Conservation (phyloP, 2,888 invertebrate species). For the Myopa testacea region DNA sequence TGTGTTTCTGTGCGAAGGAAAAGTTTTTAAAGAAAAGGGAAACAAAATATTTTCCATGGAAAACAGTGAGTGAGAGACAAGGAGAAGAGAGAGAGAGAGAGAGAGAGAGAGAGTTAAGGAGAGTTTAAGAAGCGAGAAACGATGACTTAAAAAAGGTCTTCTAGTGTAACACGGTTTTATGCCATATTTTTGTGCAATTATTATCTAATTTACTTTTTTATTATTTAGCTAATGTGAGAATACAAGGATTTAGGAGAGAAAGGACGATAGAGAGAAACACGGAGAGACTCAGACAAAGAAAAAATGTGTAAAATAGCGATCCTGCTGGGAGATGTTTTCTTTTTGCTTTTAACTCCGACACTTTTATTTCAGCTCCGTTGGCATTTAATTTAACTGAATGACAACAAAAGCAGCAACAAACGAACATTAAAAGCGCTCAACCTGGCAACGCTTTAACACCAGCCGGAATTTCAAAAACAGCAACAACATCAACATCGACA, state of each 20-base stretch:
- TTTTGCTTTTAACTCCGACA: not conserved
- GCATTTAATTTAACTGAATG: conserved; percentile 35
- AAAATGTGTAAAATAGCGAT: no score
- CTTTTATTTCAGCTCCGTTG: conserved; percentile 19
- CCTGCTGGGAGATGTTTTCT: not conserved
- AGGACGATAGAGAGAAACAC: no score
- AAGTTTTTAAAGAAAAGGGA: not conserved
- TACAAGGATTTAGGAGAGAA: not conserved
- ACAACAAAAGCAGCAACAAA: conserved; percentile 23
- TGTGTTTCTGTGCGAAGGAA: not conserved
- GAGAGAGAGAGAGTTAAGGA: not conserved
- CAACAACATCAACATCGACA: not conserved
- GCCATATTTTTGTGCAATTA: no score
- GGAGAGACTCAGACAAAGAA: no score
- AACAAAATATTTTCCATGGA: no score
- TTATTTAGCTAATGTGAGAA: not conserved
- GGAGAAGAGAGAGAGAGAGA: not conserved
- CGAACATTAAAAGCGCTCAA: not conserved
- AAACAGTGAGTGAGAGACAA: no score
- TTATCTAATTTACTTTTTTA: no score
- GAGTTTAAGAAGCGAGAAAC: not conserved
- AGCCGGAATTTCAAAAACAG: conserved; percentile 5
- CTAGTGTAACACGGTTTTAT: no score
- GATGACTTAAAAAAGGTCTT: no score
- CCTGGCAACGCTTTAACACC: conserved; percentile 17